Base-by-base conservation (phyloP, 2,113 vertebrate species). In the Agapornis roseicollis region DNA sequence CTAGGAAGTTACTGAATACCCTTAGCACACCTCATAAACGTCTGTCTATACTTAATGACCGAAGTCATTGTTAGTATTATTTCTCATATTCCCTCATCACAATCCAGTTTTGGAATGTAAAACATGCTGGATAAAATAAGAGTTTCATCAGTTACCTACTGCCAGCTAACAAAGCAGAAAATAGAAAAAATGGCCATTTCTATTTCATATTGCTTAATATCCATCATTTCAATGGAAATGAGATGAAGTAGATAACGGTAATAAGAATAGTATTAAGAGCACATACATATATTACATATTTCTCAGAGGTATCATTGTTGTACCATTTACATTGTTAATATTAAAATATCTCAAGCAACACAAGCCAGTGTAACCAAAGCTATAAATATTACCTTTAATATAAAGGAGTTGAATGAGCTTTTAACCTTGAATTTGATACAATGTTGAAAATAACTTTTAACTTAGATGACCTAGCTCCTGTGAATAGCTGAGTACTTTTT, bases 221-320 rank as follows among this genome's bases (percentile, higher is more conserved):
- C 95, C 82, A 96, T 96, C 96, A 96, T 65, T 95, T 96, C 93
- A 96, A 97, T 97, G 90, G 95, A 95, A 96, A 95, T 84, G 93
- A 95, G 90, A 95, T 95, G 92, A 96, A 95, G 95, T 41, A 94
- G 92, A 96, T 93, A 94, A 94, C 35, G 88, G 90, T 89, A 90
- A 70, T 92, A 95, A 86, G 94, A 96, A 96, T 47, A 93, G 85
- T 74, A 93, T 92, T 95, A 96, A 44, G 72, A 94, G 90, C 88
- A 88, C 77, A 86, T 46, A 93, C 80, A 95, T 93, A 96, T 84
- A 96, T 96, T 93, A 83, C 66, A 49, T 72, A 96, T 96, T 97
- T 86, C 96, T 96, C 95, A 88, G 52, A 72, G 88, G 93, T 83
- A 86, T 39, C 82, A 93, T 68, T 96, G 94, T 95, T 94, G 90